phyloP scores from a whole-genome alignment of 2,113 vertebrate species.

The Ceyx cyanopectus region DNA sequence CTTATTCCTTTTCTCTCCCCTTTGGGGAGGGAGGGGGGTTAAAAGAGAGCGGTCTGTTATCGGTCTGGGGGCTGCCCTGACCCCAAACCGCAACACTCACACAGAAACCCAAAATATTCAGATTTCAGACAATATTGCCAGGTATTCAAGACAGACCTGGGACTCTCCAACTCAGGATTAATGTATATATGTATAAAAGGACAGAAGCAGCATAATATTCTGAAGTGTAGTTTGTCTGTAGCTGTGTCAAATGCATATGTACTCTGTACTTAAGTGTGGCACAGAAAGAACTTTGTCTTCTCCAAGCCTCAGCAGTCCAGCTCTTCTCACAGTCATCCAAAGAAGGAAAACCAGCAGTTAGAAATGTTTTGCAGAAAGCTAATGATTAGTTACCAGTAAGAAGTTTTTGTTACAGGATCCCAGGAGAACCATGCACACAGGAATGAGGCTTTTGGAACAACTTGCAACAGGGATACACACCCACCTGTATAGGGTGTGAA shows the following conservation, averaged over 20 bases:
- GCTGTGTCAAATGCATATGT: accelerated
- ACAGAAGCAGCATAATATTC: neutral
- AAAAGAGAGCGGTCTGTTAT: too few relatives aligned
- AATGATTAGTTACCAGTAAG: neutral
- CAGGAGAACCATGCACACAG: neutral
- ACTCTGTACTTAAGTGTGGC: neutral
- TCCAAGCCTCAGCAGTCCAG: neutral
- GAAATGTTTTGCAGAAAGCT: neutral
- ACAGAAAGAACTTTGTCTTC: neutral
- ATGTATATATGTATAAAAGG: neutral
- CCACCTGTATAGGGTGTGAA: neutral
- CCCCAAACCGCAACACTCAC: too few relatives aligned
- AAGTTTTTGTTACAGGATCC: neutral
- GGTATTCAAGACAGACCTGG: neutral
- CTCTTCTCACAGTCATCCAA: neutral
- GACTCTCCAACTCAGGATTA: neutral
- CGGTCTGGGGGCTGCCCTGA: too few relatives aligned
- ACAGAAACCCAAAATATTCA: too few relatives aligned
- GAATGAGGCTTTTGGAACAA: accelerated
- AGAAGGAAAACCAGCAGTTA: neutral
- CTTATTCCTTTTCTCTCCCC: too few relatives aligned
- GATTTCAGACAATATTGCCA: neutral
- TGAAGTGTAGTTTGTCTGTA: neutral
- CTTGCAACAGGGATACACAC: neutral
- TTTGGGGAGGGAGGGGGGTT: too few relatives aligned